Percentiles rank a stretch among this genome's conserved stretches.
phyloP scores from a whole-genome alignment of 2,797 vertebrate species.

The Anguilla obscura region DNA sequence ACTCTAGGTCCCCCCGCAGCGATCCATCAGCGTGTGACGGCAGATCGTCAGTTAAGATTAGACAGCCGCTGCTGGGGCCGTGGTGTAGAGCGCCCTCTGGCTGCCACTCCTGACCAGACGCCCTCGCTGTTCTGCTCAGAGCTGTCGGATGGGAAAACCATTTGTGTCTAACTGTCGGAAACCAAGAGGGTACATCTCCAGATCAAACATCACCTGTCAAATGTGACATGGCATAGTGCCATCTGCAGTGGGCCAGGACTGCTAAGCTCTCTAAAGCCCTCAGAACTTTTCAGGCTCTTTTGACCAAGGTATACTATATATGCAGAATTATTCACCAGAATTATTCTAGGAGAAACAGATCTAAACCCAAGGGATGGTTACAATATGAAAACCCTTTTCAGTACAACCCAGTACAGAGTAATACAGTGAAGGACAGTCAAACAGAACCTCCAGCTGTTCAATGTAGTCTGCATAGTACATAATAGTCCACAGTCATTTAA shows the following conservation, averaged over 20 bases:
- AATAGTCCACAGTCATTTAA: neutral
- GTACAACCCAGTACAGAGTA: neutral
- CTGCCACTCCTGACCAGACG: neutral
- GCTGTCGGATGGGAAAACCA: neutral
- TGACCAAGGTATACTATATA: neutral
- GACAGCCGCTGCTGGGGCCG: neutral
- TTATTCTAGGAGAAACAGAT: neutral
- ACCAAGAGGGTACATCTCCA: neutral
- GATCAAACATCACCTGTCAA: neutral
- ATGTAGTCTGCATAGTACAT: neutral
- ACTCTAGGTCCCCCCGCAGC: conserved; percentile 7
- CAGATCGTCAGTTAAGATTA: conserved; percentile 22
- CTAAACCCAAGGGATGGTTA: neutral
- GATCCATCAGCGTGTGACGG: neutral
- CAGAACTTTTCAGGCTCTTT: neutral
- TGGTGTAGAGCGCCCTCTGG: neutral
- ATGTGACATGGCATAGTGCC: neutral
- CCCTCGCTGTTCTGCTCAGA: neutral
- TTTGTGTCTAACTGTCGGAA: neutral
- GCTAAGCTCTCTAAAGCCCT: neutral
- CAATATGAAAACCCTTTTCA: neutral
- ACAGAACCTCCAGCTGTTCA: neutral
- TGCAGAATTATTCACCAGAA: neutral
- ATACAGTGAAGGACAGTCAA: neutral
- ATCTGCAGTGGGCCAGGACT: neutral